A percentile compares a stretch with the other conserved stretches of the same genome.
Conservation (phyloP, 2,888 invertebrate genomes). For the Alviniconcha strummeri region DNA sequence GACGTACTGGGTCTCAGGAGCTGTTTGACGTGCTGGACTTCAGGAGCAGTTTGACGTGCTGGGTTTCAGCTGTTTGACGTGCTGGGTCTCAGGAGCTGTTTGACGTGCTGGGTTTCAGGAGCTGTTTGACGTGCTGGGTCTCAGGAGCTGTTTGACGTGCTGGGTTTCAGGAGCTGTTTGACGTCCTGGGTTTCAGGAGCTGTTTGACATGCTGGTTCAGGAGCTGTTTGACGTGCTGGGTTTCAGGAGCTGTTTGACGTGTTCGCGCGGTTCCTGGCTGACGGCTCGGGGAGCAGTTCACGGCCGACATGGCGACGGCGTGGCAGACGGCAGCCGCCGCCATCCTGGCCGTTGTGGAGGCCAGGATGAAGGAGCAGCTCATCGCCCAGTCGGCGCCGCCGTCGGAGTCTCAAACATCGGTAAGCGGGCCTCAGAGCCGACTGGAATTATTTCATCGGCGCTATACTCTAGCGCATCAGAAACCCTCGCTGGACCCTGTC, state of each 20-base stretch:
- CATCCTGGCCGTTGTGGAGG: conserved; percentile 36
- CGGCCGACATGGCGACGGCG: conserved; percentile 35
- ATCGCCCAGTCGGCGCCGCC: neutral
- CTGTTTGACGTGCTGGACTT: neutral
- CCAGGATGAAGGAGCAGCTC: conserved; percentile 38
- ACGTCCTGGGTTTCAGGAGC: neutral
- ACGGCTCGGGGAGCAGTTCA: conserved; percentile 39
- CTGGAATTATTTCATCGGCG: too few relatives aligned
- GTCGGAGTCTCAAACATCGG: neutral
- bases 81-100: neutral
- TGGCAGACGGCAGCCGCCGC: conserved; percentile 35
- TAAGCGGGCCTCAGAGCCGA: neutral
- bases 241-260: conserved; percentile 30
- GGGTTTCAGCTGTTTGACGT: neutral
- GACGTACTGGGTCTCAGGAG: too few relatives aligned
- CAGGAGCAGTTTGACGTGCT: too few relatives aligned
- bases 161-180: neutral
- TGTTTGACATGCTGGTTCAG: neutral
- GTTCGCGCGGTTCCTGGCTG: conserved; percentile 29
- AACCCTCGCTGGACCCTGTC: too few relatives aligned
- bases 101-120: neutral
- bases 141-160: neutral
- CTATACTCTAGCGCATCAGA: too few relatives aligned
- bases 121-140: neutral
- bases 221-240: conserved; percentile 1